phyloP scores from a whole-genome alignment of 2,888 invertebrate species.

The Unio delphinus region DNA sequence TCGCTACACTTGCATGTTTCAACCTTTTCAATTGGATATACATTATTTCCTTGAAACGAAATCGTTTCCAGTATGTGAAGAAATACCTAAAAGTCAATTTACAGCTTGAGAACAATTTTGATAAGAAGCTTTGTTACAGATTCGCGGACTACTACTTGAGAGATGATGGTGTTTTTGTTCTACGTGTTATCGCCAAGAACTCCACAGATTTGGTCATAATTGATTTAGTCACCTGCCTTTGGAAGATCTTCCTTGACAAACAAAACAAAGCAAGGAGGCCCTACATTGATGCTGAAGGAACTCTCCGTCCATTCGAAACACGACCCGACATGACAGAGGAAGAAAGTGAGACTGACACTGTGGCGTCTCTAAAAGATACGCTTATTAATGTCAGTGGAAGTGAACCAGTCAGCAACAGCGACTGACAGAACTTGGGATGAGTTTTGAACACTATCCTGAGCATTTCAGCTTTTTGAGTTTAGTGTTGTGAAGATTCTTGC shows the following conservation, averaged over 20 bases:
- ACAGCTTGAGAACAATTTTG: conserved; percentile 50
- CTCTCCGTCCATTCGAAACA: conserved; percentile 30
- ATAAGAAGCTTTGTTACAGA: conserved; percentile 49
- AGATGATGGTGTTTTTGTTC: conserved; percentile 61
- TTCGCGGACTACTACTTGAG: conserved; percentile 59
- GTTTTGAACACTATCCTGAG: too few relatives aligned
- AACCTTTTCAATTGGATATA: conserved; percentile 54
- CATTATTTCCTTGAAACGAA: conserved; percentile 45
- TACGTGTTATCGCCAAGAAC: conserved; percentile 54
- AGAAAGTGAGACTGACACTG: background rate
- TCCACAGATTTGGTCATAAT: conserved; percentile 60
- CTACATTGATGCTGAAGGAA: conserved; percentile 25
- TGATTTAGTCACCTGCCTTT: conserved; percentile 53
- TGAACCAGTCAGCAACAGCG: too few relatives aligned
- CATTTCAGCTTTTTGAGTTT: too few relatives aligned
- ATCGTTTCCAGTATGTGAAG: conserved; percentile 49
- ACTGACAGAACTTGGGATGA: too few relatives aligned
- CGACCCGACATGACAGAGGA: conserved; percentile 4
- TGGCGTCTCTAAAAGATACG: too few relatives aligned
- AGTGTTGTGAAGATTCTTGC: too few relatives aligned
- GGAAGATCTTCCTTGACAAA: conserved; percentile 55
- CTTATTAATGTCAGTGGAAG: too few relatives aligned
- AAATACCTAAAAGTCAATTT: conserved; percentile 58
- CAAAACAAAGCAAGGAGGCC: conserved; percentile 28
- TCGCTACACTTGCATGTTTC: conserved; percentile 45